Percentiles rank a stretch among this genome's conserved stretches.
These are phyloP conservation scores for Labrus mixtus DNA, from an alignment of 2,113 vertebrate species.

Conservation along the genomic window DNA sequence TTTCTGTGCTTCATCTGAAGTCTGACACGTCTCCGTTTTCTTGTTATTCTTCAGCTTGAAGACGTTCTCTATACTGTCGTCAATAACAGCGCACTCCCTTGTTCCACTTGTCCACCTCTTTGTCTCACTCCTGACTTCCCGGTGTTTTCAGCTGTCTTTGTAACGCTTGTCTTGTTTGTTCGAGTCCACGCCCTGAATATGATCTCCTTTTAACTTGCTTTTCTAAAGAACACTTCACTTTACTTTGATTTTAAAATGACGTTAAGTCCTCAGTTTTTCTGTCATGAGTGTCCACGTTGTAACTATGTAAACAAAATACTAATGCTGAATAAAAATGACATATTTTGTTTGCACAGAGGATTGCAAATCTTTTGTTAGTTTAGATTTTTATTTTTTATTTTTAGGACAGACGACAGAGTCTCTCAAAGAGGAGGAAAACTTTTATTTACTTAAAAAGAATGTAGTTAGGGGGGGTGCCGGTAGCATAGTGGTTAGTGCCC, in stretches of 20 bases:
- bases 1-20: slow-evolving; percentile 25
- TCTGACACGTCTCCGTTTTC: slow-evolving; percentile 39
- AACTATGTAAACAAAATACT: slow-evolving; percentile 79
- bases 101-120: slow-evolving; percentile 21
- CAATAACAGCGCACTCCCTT: slow-evolving; percentile 14
- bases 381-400: background rate
- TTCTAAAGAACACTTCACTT: slow-evolving; percentile 13
- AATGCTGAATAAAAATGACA: slow-evolving; percentile 81
- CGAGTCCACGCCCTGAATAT: background rate
- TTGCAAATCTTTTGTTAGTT: slow-evolving; percentile 8
- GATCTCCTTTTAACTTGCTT: slow-evolving; percentile 1
- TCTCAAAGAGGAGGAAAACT: no score
- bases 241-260: slow-evolving; percentile 47
- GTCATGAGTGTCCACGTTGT: slow-evolving; percentile 76
- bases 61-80: slow-evolving; percentile 24
- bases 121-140: slow-evolving; percentile 5
- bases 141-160: slow-evolving; percentile 24
- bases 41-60: slow-evolving; percentile 37
- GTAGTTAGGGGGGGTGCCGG: no score
- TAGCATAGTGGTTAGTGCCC: no score
- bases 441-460: no score
- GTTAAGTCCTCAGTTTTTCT: slow-evolving; percentile 35
- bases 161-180: background rate
- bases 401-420: background rate
- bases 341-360: slow-evolving; percentile 76